Evolutionary conservation across 1,140 invertebrate species (phyloP), one percentile per base, ranked within the genome.

Genomic region (Colletes latitarsis): DNA sequence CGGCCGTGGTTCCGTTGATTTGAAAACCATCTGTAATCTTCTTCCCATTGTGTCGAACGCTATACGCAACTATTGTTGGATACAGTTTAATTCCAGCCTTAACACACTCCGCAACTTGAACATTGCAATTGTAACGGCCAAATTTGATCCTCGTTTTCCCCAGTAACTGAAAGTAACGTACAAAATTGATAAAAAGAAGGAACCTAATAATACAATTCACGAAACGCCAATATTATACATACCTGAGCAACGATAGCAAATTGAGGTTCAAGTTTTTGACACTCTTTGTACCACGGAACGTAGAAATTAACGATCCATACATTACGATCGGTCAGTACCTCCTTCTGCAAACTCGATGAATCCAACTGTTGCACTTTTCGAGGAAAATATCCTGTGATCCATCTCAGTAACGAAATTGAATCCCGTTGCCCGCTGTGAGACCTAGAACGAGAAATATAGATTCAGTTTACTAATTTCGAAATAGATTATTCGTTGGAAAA

Each of bases 211-310:
- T 60, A 21, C 4, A 5, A 52, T 63, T 15, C 19, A 19, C 4
- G 39, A 6, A 6, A 66, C 55, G 17, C 60, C 62, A 43, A 64
- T 64, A 30, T 43, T 43, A 55, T 21, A 70, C 70, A 73, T 93
- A 96, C 96, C 92, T 95, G 93, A 30, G 96, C 95, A 53, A 96
- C 94, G 82, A 94, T 93, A 84, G 95, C 94, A 93, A 96, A 96
- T 82, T 96, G 95, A 43, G 96, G 96, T 81, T 95, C 95, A 89
- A 97, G 95, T 60, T 94, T 91, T 84, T 95, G 95, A 88, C 96
- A 97, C 88, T 95, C 96, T 8, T 95, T 95, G 92, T 96, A 97
- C 96, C 96, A 97, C 0, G 96, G 96, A 6, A 96, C 96, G 91
- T 95, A 97, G 90, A 96, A 97, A 90, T 97, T 96, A 15, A 97